Base-by-base conservation (phyloP, 1,140 invertebrate species). In the Drosophila eugracilis region DNA sequence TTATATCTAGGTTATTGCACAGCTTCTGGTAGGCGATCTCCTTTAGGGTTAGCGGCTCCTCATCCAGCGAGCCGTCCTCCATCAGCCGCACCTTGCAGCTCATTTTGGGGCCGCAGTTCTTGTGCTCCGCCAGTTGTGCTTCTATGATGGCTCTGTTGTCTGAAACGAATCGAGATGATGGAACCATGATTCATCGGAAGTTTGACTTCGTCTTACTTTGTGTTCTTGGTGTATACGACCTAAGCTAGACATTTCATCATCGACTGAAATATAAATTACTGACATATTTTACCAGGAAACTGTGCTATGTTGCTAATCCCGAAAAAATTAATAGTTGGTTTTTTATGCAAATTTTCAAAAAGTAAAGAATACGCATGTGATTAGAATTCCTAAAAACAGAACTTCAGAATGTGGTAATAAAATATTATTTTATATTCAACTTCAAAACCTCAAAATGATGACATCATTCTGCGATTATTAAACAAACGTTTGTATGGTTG, bases 1-100 rank as follows among this genome's bases (percentile, higher is more conserved):
- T 93, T 9, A 94, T 93, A 45, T 94, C 92, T n/a, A 94, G 74
- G 90, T 95, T 92, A 69, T 94, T 92, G 58, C 94, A 93, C 32
- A 95, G 93, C 78, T 93, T 94, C 70, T 94, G 93, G 69, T 94
- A 94, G 74, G 94, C 94, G 7, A 95, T 92, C 73, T 95, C 94
- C 34, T 94, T 91, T 6, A 96, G 88, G 21, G 92, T 92, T 26
- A 91, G 67, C 30, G 89, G 79, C 57, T 91, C 91, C 73, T 91
- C 90, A 45, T 92, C 89, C 36, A 92, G 59, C 22, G 78, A 72
- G 7, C 91, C 89, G 54, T 91, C 89, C 48, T 80, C 78, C 90
- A 91, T 92, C 69, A 91, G 77, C 75, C 91, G 90, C 50, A 91
- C 90, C 58, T 90, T 91, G 69, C 91, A 91, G 74, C 91, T 91